These are phyloP conservation scores for Hyles euphorbiae DNA, from an alignment of 1,140 invertebrate genomes.

Conservation along the genomic window DNA sequence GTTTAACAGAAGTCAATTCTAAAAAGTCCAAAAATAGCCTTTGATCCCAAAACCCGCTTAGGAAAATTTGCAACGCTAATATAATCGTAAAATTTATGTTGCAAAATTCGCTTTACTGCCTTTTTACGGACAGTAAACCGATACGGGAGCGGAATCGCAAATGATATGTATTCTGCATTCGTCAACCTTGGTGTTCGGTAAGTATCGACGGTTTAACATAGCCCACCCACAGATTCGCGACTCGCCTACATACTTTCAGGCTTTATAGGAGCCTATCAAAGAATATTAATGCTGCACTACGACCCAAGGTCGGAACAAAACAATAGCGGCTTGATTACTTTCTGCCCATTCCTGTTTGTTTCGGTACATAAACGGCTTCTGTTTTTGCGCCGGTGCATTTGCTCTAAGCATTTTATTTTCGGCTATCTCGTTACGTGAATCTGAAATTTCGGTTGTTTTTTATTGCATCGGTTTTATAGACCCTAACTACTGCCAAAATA, in stretches of 20 bases:
- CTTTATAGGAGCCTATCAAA: slow-evolving; percentile 29
- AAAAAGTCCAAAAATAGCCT: neutral
- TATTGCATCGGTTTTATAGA: too few species aligned
- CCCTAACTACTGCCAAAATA: too few species aligned
- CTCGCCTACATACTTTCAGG: slow-evolving; percentile 37
- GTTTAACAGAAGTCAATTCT: neutral
- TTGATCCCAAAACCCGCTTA: neutral
- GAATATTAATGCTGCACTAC: slow-evolving; percentile 53
- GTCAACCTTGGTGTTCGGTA: slow-evolving; percentile 34
- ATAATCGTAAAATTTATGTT: neutral
- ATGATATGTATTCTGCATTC: slow-evolving; percentile 44
- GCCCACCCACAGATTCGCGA: slow-evolving; percentile 43
- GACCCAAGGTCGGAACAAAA: slow-evolving; percentile 24
- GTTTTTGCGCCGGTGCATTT: slow-evolving; percentile 4
- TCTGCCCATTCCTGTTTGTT: slow-evolving; percentile 36
- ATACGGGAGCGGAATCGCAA: neutral
- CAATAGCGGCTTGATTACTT: slow-evolving; percentile 52
- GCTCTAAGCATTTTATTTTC: slow-evolving; percentile 3
- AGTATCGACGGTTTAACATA: slow-evolving; percentile 29
- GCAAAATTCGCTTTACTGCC: neutral
- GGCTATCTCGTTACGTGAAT: too few species aligned
- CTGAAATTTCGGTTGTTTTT: too few species aligned
- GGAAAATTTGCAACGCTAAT: neutral
- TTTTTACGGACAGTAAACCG: slow-evolving; percentile 4
- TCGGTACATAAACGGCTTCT: slow-evolving; percentile 3